Conservation (phyloP, 2,888 invertebrate genomes). For the Bedellia somnulentella region DNA sequence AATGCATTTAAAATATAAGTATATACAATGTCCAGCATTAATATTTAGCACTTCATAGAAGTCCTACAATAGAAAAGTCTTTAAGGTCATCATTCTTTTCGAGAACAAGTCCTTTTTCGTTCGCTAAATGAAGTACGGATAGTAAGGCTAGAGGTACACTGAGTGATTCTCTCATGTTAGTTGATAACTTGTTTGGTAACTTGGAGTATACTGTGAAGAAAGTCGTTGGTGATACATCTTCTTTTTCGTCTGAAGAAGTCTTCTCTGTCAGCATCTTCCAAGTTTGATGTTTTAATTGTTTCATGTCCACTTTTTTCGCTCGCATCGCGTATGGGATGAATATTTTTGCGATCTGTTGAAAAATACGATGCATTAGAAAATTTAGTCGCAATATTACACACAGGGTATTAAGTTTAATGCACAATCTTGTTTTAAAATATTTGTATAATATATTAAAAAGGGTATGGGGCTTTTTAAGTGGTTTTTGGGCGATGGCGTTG, state of each 20-base stretch:
- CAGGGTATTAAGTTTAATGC: no score
- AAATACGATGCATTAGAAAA: not conserved
- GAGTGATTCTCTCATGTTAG: slow-evolving; percentile 70
- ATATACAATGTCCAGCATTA: no score
- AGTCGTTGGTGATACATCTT: slow-evolving; percentile 37
- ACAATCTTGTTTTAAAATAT: no score
- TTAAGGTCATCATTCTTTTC: slow-evolving; percentile 48
- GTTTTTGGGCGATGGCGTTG: no score
- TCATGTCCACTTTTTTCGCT: slow-evolving; percentile 87
- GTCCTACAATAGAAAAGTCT: slow-evolving; percentile 54
- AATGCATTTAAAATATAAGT: no score
- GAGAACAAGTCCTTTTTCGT: slow-evolving; percentile 70
- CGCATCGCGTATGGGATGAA: slow-evolving; percentile 79
- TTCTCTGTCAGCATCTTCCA: slow-evolving; percentile 64
- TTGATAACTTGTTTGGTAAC: slow-evolving; percentile 59
- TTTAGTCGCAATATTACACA: no score
- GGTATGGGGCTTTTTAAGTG: no score
- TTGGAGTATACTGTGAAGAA: slow-evolving; percentile 61
- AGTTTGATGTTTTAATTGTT: slow-evolving; percentile 74
- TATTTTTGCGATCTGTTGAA: slow-evolving; percentile 66
- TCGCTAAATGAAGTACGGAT: slow-evolving; percentile 80
- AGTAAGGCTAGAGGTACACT: slow-evolving; percentile 79
- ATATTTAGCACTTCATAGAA: no score
- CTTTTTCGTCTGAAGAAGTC: slow-evolving; percentile 25
- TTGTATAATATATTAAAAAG: no score